A percentile compares a stretch with the other conserved stretches of the same genome.
Evolutionary conservation across 1,140 invertebrate genomes (phyloP).

Genomic region (Elymnias hypermnestra): DNA sequence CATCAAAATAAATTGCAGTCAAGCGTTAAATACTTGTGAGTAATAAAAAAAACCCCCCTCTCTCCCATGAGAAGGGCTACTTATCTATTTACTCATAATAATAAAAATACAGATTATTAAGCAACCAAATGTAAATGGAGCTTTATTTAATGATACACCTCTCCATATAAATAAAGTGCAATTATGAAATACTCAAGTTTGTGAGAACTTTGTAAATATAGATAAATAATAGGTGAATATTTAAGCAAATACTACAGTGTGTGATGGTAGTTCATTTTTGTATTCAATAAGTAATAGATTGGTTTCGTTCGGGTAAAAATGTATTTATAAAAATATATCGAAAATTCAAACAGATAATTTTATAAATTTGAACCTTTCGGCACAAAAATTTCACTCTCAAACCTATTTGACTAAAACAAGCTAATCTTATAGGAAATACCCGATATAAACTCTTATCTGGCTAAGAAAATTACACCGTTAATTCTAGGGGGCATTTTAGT

Average conservation of each 20-base stretch:
- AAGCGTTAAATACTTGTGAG: no score
- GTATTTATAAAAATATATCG: neutral
- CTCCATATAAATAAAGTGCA: slow-evolving; percentile 70
- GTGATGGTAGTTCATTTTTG: slow-evolving; percentile 16
- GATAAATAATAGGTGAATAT: slow-evolving; percentile 44
- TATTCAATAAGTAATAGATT: slow-evolving; percentile 1
- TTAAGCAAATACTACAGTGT: slow-evolving; percentile 46
- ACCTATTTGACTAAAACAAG: no score
- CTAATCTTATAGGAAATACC: no score
- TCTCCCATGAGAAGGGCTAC: no score
- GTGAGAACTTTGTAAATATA: slow-evolving; percentile 70
- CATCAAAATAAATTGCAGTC: no score
- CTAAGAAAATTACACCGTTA: no score
- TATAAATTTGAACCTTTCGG: neutral
- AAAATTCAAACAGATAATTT: neutral
- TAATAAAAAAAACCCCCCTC: no score
- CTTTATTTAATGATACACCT: slow-evolving; percentile 49
- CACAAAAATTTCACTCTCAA: no score
- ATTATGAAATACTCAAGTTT: slow-evolving; percentile 72
- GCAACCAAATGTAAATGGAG: slow-evolving; percentile 21
- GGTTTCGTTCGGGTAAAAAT: neutral
- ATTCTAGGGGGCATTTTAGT: no score
- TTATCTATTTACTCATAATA: no score
- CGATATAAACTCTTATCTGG: no score
- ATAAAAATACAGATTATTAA: no score